Evolutionary conservation across 2,888 invertebrate species (phyloP).

Genomic region (Perdita meconis): DNA sequence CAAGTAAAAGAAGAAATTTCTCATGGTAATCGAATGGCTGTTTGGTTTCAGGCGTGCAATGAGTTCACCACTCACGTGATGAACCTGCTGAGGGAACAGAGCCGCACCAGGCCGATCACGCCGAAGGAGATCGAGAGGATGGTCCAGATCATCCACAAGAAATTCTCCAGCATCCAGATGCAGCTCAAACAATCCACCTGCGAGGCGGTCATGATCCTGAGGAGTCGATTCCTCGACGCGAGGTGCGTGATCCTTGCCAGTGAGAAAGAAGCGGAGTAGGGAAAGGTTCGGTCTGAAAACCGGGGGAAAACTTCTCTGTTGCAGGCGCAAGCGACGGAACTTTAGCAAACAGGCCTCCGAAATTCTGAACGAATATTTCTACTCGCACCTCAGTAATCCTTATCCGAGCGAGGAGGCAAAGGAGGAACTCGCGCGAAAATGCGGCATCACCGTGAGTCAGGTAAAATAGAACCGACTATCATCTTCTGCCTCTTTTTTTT

Average conservation of each 20-base stretch:
- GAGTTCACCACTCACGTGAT: slow-evolving; percentile 99
- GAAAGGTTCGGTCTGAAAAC: neutral
- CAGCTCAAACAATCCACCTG: slow-evolving; percentile 99
- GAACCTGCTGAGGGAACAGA: slow-evolving; percentile 98
- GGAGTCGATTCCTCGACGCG: slow-evolving; percentile 91
- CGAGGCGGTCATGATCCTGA: slow-evolving; percentile 99
- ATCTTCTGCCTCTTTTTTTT: slow-evolving; percentile 13
- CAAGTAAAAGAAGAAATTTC: too few species aligned
- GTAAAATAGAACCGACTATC: slow-evolving; percentile 85
- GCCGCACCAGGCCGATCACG: slow-evolving; percentile 98
- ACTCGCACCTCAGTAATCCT: slow-evolving; percentile 99
- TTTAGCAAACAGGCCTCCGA: slow-evolving; percentile 99
- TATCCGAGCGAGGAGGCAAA: slow-evolving; percentile 99
- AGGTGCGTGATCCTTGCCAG: slow-evolving; percentile 84
- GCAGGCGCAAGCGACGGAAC: slow-evolving; percentile 95
- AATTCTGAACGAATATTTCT: slow-evolving; percentile 99
- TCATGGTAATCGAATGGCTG: neutral
- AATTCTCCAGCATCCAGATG: slow-evolving; percentile 98
- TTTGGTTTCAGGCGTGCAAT: slow-evolving; percentile 92
- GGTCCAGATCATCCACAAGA: slow-evolving; percentile 99
- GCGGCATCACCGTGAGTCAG: slow-evolving; percentile 98
- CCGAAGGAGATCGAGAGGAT: slow-evolving; percentile 99
- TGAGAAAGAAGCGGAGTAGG: neutral
- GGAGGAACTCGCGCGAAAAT: slow-evolving; percentile 99
- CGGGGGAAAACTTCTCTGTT: slow-evolving; percentile 37